Base-by-base conservation (phyloP, 1,140 invertebrate species). In the Danaus melanippus region DNA sequence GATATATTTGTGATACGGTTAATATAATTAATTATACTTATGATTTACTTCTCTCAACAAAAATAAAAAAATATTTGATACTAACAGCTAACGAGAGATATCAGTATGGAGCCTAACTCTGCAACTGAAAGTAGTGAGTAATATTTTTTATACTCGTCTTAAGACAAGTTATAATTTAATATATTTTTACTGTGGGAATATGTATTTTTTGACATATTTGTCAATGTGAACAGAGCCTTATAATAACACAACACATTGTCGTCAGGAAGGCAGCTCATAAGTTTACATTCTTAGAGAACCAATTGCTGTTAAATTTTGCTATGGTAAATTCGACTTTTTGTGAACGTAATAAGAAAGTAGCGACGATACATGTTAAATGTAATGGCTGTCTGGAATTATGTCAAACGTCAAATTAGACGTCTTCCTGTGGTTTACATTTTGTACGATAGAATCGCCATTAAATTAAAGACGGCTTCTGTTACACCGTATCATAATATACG, bases 391-490 rank as follows among this genome's bases (percentile, higher is more conserved):
- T 62, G 59, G 69, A 74, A 77, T 79, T 76, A 78, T 75, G 76
- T 82, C 76, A 82, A 82, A 82, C 61, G 79, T 82, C 79, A 82
- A 76, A 79, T 82, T 82, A 82, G 73, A 74, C 63, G 76, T 58
- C 67, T 77, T 77, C 71, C 76, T 71, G 76, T 74, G 73, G 69
- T 74, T 82, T 76, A 76, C 71, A 71, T 82, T 79, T 79, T 76
- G 66, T 73, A 81, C 74, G 78, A 74, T 79, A 63, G 71, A 66
- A 70, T 64, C 63, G 63, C 65, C 66, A 73, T 76, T 74, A 76
- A 76, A 73, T 64, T 58, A 59, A 56, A 15, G 15, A 15, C 53
- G 54, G 12, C 6, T 43, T 8, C 8, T 42, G 8, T 75, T 44
- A 71, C 69, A 79, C 71, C 64, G 65, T 43, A 50, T 1, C 48